A percentile compares a stretch with the other conserved stretches of the same genome.
Evolutionary conservation across 2,797 vertebrate genomes (phyloP).

Genomic region (Chiroxiphia lanceolata): DNA sequence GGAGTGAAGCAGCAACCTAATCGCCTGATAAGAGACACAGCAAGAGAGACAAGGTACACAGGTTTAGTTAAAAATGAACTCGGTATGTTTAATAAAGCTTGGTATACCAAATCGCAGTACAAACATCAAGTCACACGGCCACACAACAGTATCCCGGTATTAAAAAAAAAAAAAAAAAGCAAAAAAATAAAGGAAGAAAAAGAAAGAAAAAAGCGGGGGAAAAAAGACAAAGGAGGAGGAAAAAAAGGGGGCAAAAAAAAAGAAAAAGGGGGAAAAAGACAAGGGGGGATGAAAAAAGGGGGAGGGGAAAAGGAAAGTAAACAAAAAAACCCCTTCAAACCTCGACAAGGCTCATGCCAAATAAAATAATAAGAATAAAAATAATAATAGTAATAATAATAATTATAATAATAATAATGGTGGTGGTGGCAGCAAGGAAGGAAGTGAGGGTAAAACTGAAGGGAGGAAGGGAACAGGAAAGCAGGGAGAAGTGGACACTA

Average conservation of each 20-base stretch:
- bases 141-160: slow-evolving; percentile 85
- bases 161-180: slow-evolving; percentile 64
- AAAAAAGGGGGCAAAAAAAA: neutral
- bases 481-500: slow-evolving; percentile 63
- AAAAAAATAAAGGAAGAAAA: neutral
- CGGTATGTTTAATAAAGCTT: slow-evolving; percentile 97
- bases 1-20: slow-evolving; percentile 85
- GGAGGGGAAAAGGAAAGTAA: neutral
- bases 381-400: neutral
- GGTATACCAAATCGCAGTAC: slow-evolving; percentile 93
- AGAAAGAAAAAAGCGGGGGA: slow-evolving; percentile 46
- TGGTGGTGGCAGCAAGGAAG: slow-evolving; percentile 50
- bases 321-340: slow-evolving; percentile 74
- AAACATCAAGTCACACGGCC: slow-evolving; percentile 90
- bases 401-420: neutral
- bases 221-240: neutral
- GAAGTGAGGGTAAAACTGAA: slow-evolving; percentile 50
- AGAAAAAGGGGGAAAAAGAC: neutral
- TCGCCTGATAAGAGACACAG: slow-evolving; percentile 88
- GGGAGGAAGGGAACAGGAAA: slow-evolving; percentile 71
- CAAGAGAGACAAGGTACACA: slow-evolving; percentile 98
- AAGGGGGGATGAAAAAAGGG: neutral
- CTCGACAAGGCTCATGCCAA: slow-evolving; percentile 76
- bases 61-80: slow-evolving; percentile 93
- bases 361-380: slow-evolving; percentile 49